Conservation (phyloP, 2,797 vertebrate species). For the Epinephelus coioides region DNA sequence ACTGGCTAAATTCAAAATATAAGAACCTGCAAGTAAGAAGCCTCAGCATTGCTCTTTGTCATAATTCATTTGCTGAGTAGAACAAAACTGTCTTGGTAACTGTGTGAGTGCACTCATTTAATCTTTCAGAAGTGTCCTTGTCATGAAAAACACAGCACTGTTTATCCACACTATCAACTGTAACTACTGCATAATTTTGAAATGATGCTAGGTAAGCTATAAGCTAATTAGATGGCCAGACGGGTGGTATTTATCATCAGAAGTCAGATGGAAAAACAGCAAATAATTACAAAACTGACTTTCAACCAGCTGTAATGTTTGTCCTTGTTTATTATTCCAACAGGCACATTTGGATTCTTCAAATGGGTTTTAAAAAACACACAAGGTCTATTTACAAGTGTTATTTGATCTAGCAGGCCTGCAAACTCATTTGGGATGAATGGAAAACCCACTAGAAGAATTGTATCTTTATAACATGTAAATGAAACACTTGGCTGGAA, state of each 20-base stretch:
- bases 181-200: background rate
- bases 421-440: background rate
- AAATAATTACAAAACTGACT: too few relatives aligned
- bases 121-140: background rate
- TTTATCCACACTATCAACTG: background rate
- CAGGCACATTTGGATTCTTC: too few relatives aligned
- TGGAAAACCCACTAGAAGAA: background rate
- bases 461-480: background rate
- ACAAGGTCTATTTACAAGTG: background rate
- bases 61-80: background rate
- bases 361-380: too few relatives aligned
- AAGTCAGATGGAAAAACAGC: background rate
- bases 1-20: background rate
- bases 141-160: slow-evolving; percentile 4
- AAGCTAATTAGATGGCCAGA: background rate
- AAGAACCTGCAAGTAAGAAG: background rate
- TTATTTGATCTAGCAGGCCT: background rate
- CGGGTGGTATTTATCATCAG: background rate
- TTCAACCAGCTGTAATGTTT: too few relatives aligned
- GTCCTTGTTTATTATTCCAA: too few relatives aligned
- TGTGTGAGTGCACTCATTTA: background rate
- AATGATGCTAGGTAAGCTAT: background rate
- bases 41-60: background rate
- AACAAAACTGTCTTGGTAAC: background rate
- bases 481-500: too few relatives aligned